Base-by-base conservation (phyloP, 2,797 vertebrate species). In the Halcyon badia region DNA sequence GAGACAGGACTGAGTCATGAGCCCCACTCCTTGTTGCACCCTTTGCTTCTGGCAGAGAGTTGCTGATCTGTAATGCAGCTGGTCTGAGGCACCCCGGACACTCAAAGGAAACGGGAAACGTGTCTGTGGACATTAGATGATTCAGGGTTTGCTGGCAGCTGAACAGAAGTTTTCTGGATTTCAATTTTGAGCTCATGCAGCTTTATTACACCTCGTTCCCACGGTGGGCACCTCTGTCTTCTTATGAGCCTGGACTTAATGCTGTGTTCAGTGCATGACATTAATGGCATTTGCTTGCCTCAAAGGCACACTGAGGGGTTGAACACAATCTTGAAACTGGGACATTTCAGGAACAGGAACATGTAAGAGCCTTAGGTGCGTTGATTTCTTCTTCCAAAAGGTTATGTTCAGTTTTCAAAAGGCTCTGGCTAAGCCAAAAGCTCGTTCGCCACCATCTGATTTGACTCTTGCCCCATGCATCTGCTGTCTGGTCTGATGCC, bases 131-230 rank as follows among this genome's bases (percentile, higher is more conserved):
- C 95, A 90, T 81, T 28, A 35, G 86, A 46, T 97, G 96, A 96
- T 95, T 96, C 95, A 96, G 81, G 81, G 78, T 2, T 88, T 92
- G 75, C 87, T 97, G 96, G 94, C 95, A 97, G 64, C 71, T 64
- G 83, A 97, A 96, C 86, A 89, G 60, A 96, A 96, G 92, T 83
- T 96, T 92, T 89, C 44, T 30, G 82, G 71, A 80, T 87, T 95
- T 92, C 90, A 92, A 33, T 87, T 94, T 93, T 37, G 78, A 92
- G 71, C 71, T 70, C 2, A 0, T 71, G 51, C 90, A 83, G 86
- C 39, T 96, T 96, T 89, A 90, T 94, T 96, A 86, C 56, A 42
- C 56, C 60, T 68, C 0, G 35, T 97, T 97, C 95, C 94, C 95
- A 95, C 90, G 26, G 86, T 30, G 86, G 89, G 35, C 75, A 92